Percentiles rank a stretch among this genome's conserved stretches.
These are phyloP conservation scores for Cotesia glomerata DNA, from an alignment of 1,140 invertebrate genomes.

Conservation along the genomic window DNA sequence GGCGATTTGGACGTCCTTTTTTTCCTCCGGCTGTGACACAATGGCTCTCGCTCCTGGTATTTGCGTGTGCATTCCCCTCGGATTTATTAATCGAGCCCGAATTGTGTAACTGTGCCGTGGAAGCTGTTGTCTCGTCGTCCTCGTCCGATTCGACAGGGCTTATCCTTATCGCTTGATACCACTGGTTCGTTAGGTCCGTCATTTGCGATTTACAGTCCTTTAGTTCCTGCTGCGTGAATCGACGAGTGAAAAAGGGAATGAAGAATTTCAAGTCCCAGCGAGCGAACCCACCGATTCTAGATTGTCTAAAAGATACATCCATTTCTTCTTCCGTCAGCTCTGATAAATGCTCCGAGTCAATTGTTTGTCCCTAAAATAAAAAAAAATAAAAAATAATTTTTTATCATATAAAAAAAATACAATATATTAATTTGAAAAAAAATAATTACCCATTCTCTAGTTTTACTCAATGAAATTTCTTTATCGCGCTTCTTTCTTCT, in stretches of 20 bases:
- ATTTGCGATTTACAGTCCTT: slow-evolving; percentile 95
- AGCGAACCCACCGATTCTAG: slow-evolving; percentile 82
- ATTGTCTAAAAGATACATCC: slow-evolving; percentile 74
- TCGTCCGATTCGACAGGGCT: slow-evolving; percentile 77
- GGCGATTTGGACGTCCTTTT: slow-evolving; percentile 52
- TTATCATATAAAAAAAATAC: slow-evolving; percentile 6
- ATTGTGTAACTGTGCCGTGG: slow-evolving; percentile 51
- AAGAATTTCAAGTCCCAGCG: slow-evolving; percentile 92
- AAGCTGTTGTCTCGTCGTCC: slow-evolving; percentile 66
- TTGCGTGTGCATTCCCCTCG: no score
- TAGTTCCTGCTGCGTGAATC: slow-evolving; percentile 93
- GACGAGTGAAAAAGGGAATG: slow-evolving; percentile 92
- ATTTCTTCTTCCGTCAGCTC: slow-evolving; percentile 95
- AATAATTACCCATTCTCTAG: slow-evolving; percentile 85
- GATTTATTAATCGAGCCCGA: slow-evolving; percentile 4
- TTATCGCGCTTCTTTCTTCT: slow-evolving; percentile 75
- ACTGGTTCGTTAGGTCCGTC: slow-evolving; percentile 94
- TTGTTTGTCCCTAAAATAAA: slow-evolving; percentile 80
- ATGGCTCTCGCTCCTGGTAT: slow-evolving; percentile 32
- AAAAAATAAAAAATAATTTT: slow-evolving; percentile 19
- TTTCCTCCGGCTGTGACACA: slow-evolving; percentile 36
- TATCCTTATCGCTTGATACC: slow-evolving; percentile 93
- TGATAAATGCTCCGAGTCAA: slow-evolving; percentile 95
- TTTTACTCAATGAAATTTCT: slow-evolving; percentile 93
- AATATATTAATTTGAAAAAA: slow-evolving; percentile 3